These are phyloP conservation scores for Zalophus californianus DNA, from an alignment of 2,797 vertebrate species.

Conservation along the genomic window DNA sequence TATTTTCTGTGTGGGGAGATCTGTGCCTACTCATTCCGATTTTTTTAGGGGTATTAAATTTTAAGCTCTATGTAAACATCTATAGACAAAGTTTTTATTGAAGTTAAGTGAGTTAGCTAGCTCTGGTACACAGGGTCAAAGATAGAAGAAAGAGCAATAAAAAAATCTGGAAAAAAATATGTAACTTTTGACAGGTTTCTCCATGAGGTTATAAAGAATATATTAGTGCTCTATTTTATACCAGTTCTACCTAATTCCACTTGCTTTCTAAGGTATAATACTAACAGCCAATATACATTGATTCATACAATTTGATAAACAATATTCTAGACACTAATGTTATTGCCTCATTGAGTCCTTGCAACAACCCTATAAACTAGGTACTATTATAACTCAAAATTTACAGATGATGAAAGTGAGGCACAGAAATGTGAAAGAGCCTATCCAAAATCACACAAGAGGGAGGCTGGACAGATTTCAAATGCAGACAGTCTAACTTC, in stretches of 20 bases:
- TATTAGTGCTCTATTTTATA: neutral
- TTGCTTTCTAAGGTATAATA: neutral
- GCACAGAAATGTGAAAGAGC: neutral
- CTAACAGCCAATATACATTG: neutral
- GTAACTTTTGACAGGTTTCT: neutral
- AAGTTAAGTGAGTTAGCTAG: neutral
- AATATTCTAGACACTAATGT: neutral
- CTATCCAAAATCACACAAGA: neutral
- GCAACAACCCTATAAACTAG: neutral
- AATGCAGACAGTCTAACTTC: neutral
- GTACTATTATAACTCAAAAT: neutral
- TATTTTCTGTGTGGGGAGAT: neutral
- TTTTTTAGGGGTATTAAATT: neutral
- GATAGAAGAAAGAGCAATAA: neutral
- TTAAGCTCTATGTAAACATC: neutral
- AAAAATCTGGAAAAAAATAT: neutral
- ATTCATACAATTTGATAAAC: neutral
- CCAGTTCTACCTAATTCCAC: neutral
- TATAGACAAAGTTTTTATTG: conserved; percentile 19
- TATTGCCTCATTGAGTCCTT: neutral
- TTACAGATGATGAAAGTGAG: neutral
- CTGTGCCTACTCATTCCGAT: neutral
- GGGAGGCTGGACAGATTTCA: neutral
- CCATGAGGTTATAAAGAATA: neutral
- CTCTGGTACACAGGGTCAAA: neutral